A percentile compares a stretch with the other conserved stretches of the same genome.
phyloP scores from a whole-genome alignment of 2,113 vertebrate species.

The Aegithalos caudatus region DNA sequence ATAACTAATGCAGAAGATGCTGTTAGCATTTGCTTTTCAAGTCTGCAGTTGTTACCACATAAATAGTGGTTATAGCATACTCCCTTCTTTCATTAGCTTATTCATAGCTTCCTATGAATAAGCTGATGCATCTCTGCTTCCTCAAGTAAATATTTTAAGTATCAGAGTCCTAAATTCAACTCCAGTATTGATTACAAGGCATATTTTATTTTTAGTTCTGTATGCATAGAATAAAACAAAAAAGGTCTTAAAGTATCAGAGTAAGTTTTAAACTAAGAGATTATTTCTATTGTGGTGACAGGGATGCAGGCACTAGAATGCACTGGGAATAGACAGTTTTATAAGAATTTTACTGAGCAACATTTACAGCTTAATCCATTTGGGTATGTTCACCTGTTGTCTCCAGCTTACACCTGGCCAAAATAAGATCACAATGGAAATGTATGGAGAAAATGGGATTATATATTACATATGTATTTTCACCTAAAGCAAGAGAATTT shows the following conservation, averaged over 20 bases:
- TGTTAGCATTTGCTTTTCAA: not conserved
- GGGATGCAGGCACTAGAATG: not conserved
- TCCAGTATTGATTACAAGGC: not conserved
- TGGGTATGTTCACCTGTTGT: not conserved
- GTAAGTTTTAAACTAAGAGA: not conserved
- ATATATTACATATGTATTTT: not conserved
- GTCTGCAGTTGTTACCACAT: not conserved
- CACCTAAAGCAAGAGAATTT: not conserved
- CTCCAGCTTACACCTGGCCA: not conserved
- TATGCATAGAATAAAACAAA: not conserved
- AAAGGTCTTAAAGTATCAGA: not conserved
- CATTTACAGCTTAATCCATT: not conserved
- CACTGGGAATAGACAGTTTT: not conserved
- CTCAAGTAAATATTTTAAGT: slow-evolving; percentile 18
- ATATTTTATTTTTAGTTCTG: not conserved
- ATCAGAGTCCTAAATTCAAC: not conserved
- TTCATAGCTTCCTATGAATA: not conserved
- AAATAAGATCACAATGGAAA: not conserved
- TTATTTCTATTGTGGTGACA: not conserved
- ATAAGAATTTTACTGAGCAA: not conserved
- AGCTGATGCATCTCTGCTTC: not conserved
- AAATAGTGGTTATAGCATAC: not conserved
- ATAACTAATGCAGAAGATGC: not conserved
- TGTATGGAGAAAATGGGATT: not conserved
- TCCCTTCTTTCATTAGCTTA: slow-evolving; percentile 2